Evolutionary conservation across 2,888 invertebrate species (phyloP).

Genomic region (Drosophila gaucha): DNA sequence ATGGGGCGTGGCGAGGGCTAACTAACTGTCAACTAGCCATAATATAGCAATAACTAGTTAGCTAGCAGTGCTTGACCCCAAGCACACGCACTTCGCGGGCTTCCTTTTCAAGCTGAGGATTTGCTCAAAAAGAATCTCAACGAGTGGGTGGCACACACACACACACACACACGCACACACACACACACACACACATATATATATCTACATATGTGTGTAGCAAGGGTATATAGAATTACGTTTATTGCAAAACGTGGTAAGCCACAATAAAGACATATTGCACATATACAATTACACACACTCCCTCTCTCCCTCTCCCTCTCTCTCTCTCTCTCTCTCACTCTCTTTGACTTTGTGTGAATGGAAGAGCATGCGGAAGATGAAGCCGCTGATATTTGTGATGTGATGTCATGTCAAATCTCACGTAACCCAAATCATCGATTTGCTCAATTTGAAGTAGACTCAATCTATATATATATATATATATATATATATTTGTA

Average conservation of each 20-base stretch:
- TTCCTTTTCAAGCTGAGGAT: conserved; percentile 67
- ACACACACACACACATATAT: neutral
- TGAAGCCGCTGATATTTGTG: conserved; percentile 16
- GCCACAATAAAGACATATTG: conserved; percentile 63
- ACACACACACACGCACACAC: neutral
- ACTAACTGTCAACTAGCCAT: conserved; percentile 11
- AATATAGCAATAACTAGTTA: conserved; percentile 17
- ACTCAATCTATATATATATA: conserved; percentile 3
- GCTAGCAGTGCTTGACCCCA: conserved; percentile 12
- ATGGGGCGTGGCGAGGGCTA: conserved; percentile 45
- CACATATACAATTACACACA: conserved; percentile 47
- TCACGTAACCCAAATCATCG: conserved; percentile 27
- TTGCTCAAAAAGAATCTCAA: conserved; percentile 31
- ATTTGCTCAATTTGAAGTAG: conserved; percentile 14
- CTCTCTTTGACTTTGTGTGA: neutral
- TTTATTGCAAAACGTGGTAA: conserved; percentile 78
- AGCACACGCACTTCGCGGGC: conserved; percentile 67
- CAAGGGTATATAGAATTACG: conserved; percentile 70
- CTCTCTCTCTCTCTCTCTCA: neutral
- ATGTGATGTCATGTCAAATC: conserved; percentile 46
- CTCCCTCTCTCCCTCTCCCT: neutral
- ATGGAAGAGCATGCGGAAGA: conserved; percentile 40
- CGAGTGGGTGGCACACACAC: conserved; percentile 12
- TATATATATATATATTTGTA: neutral
- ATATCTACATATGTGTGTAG: no score